Evolutionary conservation across 2,113 vertebrate species (phyloP), one percentile per base, ranked within the genome.

Genomic region (Anas platyrhynchos): DNA sequence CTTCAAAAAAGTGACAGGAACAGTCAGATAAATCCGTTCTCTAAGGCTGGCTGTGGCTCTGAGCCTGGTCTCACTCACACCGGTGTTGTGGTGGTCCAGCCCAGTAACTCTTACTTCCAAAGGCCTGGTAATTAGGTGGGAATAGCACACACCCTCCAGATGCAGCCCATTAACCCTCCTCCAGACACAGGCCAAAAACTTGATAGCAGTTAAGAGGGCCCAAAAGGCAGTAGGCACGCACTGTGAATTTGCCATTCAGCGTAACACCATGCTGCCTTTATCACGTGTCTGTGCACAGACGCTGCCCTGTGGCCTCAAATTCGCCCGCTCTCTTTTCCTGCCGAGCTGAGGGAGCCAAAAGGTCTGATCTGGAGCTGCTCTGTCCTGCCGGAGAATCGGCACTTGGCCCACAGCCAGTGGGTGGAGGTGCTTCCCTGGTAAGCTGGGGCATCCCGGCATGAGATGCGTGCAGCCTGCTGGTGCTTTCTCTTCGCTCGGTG

Each of bases 371-470:
- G 68, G 50, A 72, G 68, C 16, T n/a, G 34, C 68, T 52, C 26
- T 54, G 27, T 38, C 34, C 50, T 55, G 34, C 27, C 22, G 50
- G 20, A 38, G 69, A 73, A 55, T 36, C 36, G 31, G 34, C 50
- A 50, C 41, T 73, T 73, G 50, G 69, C 69, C 29, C 4, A 3
- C 2, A 3, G 66, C 56, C 55, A 50, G 36, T 61, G 4, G 6
- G 13, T n/a, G 50, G 55, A 95, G 25, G 31, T 78, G 69, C 52
- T 79, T 61, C 43, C 84, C 18, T 31, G 38, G 16, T 61, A 44
- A 76, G 48, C 29, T 0, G 0, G 29, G 34, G n/a, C 55, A 38
- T 79, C 77, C 66, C 0, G 0, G 26, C 34, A 22, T 17, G 26
- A 58, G 66, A 32, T 56, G 23, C 1, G 1, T 52, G 43, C 65